Percentiles rank a stretch among this genome's conserved stretches.
These are phyloP conservation scores for Philonicus albiceps DNA, from an alignment of 2,888 invertebrate genomes.

Conservation along the genomic window DNA sequence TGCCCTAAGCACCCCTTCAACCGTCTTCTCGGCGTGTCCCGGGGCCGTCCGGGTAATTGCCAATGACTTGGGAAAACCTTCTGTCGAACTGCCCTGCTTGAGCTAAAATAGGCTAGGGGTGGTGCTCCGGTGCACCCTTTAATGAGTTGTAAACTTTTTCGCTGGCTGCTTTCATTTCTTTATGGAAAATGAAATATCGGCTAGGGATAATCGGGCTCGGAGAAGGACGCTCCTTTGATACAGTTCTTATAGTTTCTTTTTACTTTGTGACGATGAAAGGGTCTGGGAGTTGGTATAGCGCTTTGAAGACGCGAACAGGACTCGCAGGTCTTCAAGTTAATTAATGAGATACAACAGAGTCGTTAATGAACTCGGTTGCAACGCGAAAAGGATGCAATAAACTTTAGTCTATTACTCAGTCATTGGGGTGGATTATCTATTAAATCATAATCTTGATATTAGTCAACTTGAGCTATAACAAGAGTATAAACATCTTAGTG, in stretches of 20 bases:
- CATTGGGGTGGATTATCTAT: background rate
- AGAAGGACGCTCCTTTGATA: background rate
- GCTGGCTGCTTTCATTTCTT: background rate
- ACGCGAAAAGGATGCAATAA: background rate
- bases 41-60: background rate
- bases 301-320: background rate
- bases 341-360: background rate
- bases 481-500: no score
- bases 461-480: no score
- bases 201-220: background rate
- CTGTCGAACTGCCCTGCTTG: background rate
- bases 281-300: background rate
- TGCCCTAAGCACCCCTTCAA: background rate
- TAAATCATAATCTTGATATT: background rate
- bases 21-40: background rate
- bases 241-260: background rate
- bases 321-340: background rate
- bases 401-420: background rate
- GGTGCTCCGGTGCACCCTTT: background rate
- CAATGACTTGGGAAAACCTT: background rate
- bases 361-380: background rate
- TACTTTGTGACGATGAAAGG: background rate
- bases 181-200: background rate
- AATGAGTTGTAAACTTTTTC: background rate
- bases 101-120: background rate